A percentile compares a stretch with the other conserved stretches of the same genome.
phyloP scores from a whole-genome alignment of 2,113 vertebrate genomes.

The Myrmecophaga tridactyla region DNA sequence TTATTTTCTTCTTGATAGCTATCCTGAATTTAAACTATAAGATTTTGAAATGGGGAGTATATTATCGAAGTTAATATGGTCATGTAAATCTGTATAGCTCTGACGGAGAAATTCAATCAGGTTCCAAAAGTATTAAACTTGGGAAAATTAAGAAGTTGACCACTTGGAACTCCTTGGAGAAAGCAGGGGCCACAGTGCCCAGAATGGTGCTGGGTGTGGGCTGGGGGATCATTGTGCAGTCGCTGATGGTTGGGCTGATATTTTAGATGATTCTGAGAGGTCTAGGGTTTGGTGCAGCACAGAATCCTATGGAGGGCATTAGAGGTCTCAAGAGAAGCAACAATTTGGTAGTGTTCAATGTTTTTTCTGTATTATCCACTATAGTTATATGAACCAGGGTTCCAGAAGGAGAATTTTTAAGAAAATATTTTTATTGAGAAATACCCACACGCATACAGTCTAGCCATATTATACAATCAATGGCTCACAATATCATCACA shows the following conservation, averaged over 20 bases:
- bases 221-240: background rate
- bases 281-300: background rate
- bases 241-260: background rate
- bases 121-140: background rate
- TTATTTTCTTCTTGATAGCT: constrained; percentile 7
- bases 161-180: background rate
- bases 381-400: background rate
- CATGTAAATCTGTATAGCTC: background rate
- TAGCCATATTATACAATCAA: no score
- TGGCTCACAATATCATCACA: no score
- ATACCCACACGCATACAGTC: no score
- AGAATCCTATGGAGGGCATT: background rate
- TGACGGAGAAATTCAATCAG: background rate
- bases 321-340: background rate
- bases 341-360: background rate
- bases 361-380: background rate
- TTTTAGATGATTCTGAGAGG: background rate
- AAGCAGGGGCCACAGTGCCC: background rate
- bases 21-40: background rate
- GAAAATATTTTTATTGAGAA: no score
- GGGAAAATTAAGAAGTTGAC: background rate
- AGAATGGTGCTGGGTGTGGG: background rate
- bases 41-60: background rate
- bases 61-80: background rate
- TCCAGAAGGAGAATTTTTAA: no score